phyloP scores from a whole-genome alignment of 1,140 invertebrate species.

The Propsilocerus akamusi region DNA sequence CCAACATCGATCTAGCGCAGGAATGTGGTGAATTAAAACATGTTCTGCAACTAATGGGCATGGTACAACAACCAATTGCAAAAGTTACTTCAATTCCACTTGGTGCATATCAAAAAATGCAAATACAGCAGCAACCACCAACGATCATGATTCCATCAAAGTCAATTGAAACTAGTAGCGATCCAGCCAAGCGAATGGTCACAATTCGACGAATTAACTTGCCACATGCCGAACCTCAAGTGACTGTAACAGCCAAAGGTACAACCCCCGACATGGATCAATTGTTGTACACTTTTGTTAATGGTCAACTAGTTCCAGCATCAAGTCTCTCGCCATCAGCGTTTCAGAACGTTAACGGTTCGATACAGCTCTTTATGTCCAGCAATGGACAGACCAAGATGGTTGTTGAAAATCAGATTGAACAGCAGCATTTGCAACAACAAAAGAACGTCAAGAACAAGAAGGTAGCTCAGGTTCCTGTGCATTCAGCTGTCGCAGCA shows the following conservation, averaged over 20 bases:
- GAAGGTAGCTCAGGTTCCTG: not conserved
- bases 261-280: constrained; percentile 54
- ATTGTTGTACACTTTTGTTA: constrained; percentile 49
- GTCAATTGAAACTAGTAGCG: constrained; percentile 10
- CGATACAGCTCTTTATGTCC: not conserved
- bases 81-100: not conserved
- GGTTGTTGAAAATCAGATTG: too few species aligned
- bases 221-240: constrained; percentile 38
- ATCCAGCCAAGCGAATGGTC: constrained; percentile 40
- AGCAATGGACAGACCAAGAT: constrained; percentile 10
- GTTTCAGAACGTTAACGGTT: not conserved
- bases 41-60: not conserved
- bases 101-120: not conserved
- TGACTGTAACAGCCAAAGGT: constrained; percentile 55
- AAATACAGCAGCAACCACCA: not conserved
- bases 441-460: not conserved
- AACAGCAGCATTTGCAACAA: constrained; percentile 12
- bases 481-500: too few species aligned
- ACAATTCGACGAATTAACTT: constrained; percentile 46
- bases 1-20: not conserved
- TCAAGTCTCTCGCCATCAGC: constrained; percentile 10
- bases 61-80: not conserved
- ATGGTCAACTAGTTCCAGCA: constrained; percentile 38
- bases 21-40: not conserved
- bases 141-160: not conserved